Conservation (phyloP, 2,797 vertebrate genomes). For the Lateolabrax maculatus region DNA sequence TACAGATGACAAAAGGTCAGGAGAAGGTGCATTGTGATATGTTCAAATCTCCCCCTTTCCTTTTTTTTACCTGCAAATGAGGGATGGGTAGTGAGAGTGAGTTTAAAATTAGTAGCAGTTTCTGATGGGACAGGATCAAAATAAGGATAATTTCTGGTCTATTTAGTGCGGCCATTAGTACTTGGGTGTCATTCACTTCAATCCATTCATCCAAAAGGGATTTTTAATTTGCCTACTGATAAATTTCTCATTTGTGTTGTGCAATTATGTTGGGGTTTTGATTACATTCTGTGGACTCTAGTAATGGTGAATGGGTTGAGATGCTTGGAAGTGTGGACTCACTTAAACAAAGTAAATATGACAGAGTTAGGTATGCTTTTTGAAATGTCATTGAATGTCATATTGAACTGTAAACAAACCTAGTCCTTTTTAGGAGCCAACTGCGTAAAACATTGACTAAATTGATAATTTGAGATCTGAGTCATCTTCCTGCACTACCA, state of each 20-base stretch:
- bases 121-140: not conserved
- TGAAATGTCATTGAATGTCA: not conserved
- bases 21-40: not conserved
- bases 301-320: not conserved
- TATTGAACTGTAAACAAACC: not conserved
- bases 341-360: not conserved
- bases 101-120: not conserved
- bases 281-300: not conserved
- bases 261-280: not conserved
- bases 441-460: not conserved
- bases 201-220: not conserved
- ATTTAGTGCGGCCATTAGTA: not conserved
- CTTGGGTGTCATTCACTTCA: not conserved
- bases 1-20: constrained; percentile 40
- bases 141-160: not conserved
- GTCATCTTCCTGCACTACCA: not conserved
- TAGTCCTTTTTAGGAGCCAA: not conserved
- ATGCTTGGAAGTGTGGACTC: not conserved
- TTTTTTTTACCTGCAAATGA: not conserved
- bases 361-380: not conserved
- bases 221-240: not conserved
- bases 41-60: constrained; percentile 1
- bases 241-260: not conserved
- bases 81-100: not conserved
- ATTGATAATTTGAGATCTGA: constrained; percentile 7